These are phyloP conservation scores for Grammomys surdaster DNA, from an alignment of 2,113 vertebrate genomes.

Conservation along the genomic window DNA sequence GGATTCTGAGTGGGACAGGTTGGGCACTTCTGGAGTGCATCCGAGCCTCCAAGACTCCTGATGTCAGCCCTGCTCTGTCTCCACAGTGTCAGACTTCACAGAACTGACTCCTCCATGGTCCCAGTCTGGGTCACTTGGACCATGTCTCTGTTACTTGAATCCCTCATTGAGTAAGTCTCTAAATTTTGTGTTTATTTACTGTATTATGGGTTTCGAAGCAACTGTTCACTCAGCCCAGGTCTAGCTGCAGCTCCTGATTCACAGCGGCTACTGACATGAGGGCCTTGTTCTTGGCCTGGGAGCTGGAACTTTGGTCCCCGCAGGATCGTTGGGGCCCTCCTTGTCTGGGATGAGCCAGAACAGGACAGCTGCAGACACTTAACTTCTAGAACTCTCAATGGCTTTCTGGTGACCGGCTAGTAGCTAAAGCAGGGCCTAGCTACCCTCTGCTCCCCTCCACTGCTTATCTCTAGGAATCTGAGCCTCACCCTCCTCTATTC, in stretches of 20 bases:
- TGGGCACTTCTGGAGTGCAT: neutral
- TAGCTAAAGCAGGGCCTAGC: neutral
- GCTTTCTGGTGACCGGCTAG: too few relatives aligned
- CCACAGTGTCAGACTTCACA: accelerated
- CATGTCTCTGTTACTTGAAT: accelerated
- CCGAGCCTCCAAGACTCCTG: neutral
- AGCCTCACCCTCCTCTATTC: neutral
- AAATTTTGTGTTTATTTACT: neutral
- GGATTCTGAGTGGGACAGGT: neutral
- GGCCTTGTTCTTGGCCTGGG: neutral
- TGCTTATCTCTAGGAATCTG: neutral
- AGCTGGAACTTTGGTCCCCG: too few relatives aligned
- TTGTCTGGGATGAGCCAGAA: neutral
- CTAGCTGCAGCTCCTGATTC: neutral
- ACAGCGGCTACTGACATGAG: too few relatives aligned
- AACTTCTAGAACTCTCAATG: neutral
- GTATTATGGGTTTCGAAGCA: accelerated
- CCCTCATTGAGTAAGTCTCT: neutral
- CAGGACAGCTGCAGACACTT: neutral
- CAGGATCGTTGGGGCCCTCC: too few relatives aligned
- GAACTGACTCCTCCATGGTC: neutral
- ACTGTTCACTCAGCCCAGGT: too few relatives aligned
- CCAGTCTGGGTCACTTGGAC: neutral
- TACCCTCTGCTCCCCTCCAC: neutral
- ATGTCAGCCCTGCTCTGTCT: too few relatives aligned